phyloP scores from a whole-genome alignment of 2,113 vertebrate genomes.

The Macaca nemestrina region DNA sequence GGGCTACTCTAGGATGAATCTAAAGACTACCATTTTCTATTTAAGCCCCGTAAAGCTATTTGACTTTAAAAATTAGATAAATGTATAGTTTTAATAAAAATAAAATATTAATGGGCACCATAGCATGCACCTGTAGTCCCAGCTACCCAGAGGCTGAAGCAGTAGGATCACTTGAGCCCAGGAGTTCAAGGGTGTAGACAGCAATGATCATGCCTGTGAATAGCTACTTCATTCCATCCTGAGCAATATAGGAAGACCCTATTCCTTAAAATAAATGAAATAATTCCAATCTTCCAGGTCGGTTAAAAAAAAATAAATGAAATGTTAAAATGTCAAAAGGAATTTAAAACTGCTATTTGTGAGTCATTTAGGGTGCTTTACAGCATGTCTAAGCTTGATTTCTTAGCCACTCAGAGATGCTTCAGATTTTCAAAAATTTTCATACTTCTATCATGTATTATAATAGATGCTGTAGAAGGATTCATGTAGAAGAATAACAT shows the following conservation, averaged over 20 bases:
- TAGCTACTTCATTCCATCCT: neutral
- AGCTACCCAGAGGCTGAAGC: neutral
- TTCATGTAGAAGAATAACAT: neutral
- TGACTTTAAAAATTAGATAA: neutral
- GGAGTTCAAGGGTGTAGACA: neutral
- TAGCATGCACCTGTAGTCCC: neutral
- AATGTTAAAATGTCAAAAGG: neutral
- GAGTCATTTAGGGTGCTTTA: neutral
- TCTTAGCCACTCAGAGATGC: neutral
- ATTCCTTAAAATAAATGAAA: neutral
- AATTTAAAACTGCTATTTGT: neutral
- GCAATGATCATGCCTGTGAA: neutral
- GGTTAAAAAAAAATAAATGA: neutral
- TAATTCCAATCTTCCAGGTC: too few species aligned
- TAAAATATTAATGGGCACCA: neutral
- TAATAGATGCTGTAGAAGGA: neutral
- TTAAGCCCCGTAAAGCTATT: neutral
- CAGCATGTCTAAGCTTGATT: neutral
- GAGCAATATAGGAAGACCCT: neutral
- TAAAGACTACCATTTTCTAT: neutral
- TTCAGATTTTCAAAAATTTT: neutral
- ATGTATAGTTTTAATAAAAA: neutral
- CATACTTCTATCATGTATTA: neutral
- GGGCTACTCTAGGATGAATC: neutral
- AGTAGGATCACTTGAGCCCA: neutral